Base-by-base conservation (phyloP, 2,797 vertebrate species). In the Phyllotis vaccarum region DNA sequence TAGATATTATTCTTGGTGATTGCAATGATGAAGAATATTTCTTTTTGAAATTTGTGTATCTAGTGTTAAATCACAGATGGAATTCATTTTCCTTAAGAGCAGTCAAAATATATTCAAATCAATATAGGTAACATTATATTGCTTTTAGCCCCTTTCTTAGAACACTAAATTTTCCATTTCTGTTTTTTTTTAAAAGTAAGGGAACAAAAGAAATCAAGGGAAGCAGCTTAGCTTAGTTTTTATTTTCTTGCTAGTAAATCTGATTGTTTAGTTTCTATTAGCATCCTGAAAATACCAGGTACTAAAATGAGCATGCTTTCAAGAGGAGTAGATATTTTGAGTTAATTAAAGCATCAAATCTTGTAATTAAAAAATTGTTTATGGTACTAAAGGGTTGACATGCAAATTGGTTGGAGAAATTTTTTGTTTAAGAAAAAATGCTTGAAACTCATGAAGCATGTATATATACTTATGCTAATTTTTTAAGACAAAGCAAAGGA, bases 331-430 rank as follows among this genome's bases (percentile, higher is more conserved):
- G 80, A 21, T 62, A 88, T 94, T 96, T 95, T 92, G 88, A 93
- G 90, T 58, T 86, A 96, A 94, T 93, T 95, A 95, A 96, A 93
- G 40, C 46, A 95, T 85, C 60, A 34, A 83, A 37, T 92, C 60
- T 94, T 96, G 52, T 24, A 40, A 64, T 92, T 94, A 5, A 95
- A 94, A 94, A 93, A 52, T 64, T 70, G 34, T 72, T 96, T 93
- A 74, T 34, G 86, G 14, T 94, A 52, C 68, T 89, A 13, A 89
- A 86, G 54, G 43, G n/a, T 8, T 94, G 46, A 70, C 76, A 58
- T 19, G 92, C 11, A 95, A 96, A 80, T 88, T 95, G 31, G 2
- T 93, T 90, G 72, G 83, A 58, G 83, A 92, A 87, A 94, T 76
- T 62, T 78, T 94, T 66, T 66, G 89, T 94, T 89, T 76, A 76